Evolutionary conservation across 2,797 vertebrate species (phyloP), one percentile per base, ranked within the genome.

Genomic region (Anguilla pacifica): DNA sequence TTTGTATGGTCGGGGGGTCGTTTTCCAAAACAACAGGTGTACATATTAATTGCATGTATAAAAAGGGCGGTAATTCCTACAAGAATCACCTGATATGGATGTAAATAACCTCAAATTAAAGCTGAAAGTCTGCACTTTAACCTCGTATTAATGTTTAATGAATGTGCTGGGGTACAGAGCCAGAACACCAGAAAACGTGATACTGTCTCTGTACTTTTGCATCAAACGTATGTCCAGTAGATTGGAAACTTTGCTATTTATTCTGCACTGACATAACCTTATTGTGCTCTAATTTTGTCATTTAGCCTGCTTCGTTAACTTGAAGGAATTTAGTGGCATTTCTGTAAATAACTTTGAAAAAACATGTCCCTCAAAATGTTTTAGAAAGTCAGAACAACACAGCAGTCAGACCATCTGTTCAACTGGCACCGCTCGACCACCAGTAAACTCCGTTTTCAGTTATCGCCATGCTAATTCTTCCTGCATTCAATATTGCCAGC

Each of bases 391-490:
- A 39, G 49, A 86, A 85, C 53, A 86, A 25, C 59, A 28, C 3
- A 84, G 64, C 74, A 88, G 35, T 81, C 84, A 89, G 90, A 89
- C 89, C 88, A 92, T 87, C 88, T 90, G 90, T 79, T 89, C 83
- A 88, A 85, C 86, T 88, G 84, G 59, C 79, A 86, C 74, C 70
- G 82, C 79, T 74, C 86, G 15, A 46, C 57, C 25, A 31, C 35
- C 61, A 84, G 28, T 31, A 31, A 55, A 43, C 49, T 83, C 11
- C 11, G 82, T 28, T 13, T 57, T 84, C 51, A 57, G 28, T 31
- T 59, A 15, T 55, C 1, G 17, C 25, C 53, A 17, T 35, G 57
- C 17, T 10, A 55, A 84, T 84, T 17, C 2, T 19, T 35, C 28
- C 11, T 25, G 46, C 81, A 17, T 43, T 79, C 35, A 39, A 19